These are phyloP conservation scores for Drosophila saltans DNA, from an alignment of 1,140 invertebrate species.

Conservation along the genomic window DNA sequence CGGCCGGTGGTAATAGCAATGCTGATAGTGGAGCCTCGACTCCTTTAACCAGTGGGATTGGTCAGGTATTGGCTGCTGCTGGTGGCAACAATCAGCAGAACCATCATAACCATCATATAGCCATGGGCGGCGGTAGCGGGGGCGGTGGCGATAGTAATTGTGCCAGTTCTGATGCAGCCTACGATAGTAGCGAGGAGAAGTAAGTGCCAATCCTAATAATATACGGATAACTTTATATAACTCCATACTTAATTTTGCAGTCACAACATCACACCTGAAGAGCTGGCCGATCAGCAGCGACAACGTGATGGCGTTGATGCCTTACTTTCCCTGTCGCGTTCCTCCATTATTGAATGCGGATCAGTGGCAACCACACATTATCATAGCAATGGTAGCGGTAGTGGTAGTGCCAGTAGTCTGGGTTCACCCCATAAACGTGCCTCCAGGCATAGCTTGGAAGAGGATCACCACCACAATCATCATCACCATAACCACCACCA, in stretches of 20 bases:
- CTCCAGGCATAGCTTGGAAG: slow-evolving; percentile 71
- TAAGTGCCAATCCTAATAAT: slow-evolving; percentile 48
- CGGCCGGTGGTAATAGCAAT: slow-evolving; percentile 83
- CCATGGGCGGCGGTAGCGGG: slow-evolving; percentile 24
- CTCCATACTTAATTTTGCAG: slow-evolving; percentile 17
- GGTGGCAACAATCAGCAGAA: background rate
- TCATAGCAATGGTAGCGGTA: slow-evolving; percentile 61
- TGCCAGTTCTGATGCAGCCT: slow-evolving; percentile 84
- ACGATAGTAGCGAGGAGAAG: slow-evolving; percentile 85
- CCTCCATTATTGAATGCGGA: slow-evolving; percentile 67
- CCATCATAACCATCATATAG: slow-evolving; percentile 15
- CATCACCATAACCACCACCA: slow-evolving; percentile 27
- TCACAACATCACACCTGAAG: slow-evolving; percentile 81
- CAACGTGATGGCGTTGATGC: slow-evolving; percentile 92
- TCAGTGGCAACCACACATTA: slow-evolving; percentile 61
- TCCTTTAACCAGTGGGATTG: slow-evolving; percentile 71
- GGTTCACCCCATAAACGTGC: slow-evolving; percentile 80
- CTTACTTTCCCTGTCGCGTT: slow-evolving; percentile 84
- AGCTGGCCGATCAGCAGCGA: slow-evolving; percentile 89
- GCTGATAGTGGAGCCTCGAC: slow-evolving; percentile 77
- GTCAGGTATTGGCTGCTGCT: slow-evolving; percentile 12
- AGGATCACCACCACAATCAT: slow-evolving; percentile 56
- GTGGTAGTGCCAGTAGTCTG: slow-evolving; percentile 61
- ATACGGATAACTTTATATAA: too few relatives aligned
- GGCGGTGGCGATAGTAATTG: slow-evolving; percentile 73